Evolutionary conservation across 2,888 invertebrate genomes (phyloP).

Genomic region (Cheilosia grossa): DNA sequence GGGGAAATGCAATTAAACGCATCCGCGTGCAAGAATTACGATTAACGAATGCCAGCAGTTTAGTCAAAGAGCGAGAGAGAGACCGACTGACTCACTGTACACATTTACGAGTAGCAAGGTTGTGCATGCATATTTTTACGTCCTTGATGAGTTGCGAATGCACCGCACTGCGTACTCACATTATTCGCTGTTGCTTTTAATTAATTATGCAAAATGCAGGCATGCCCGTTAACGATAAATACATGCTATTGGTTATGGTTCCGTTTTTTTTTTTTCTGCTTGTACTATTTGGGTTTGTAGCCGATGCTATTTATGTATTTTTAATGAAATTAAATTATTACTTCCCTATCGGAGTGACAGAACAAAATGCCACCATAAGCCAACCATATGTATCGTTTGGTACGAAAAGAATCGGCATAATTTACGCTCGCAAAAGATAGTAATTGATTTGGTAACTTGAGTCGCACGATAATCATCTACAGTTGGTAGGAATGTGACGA

Average conservation of each 20-base stretch:
- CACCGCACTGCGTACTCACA: conserved; percentile 14
- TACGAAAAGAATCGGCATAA: not conserved
- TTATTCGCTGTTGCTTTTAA: conserved; percentile 58
- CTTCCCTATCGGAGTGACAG: conserved; percentile 13
- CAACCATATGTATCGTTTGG: conserved; percentile 5
- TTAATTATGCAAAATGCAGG: conserved; percentile 63
- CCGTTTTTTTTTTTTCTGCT: not conserved
- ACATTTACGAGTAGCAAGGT: not conserved
- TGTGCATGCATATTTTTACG: conserved; percentile 44
- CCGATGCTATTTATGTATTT: conserved; percentile 40
- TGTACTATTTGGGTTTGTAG: conserved; percentile 2
- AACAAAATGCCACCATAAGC: conserved; percentile 14
- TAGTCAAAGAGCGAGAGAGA: conserved; percentile 15
- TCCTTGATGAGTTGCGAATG: conserved; percentile 51
- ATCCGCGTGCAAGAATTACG: conserved; percentile 47
- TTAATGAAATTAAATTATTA: conserved; percentile 60
- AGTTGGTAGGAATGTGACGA: too few species aligned
- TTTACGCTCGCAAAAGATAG: not conserved
- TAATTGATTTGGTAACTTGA: too few species aligned
- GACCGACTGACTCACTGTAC: not conserved
- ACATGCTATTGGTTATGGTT: conserved; percentile 25
- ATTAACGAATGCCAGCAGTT: conserved; percentile 61
- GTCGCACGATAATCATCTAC: too few species aligned
- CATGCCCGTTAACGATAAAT: conserved; percentile 37
- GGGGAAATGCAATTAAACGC: conserved; percentile 52